phyloP scores from a whole-genome alignment of 1,140 invertebrate species.

The Cotesia vestalis region DNA sequence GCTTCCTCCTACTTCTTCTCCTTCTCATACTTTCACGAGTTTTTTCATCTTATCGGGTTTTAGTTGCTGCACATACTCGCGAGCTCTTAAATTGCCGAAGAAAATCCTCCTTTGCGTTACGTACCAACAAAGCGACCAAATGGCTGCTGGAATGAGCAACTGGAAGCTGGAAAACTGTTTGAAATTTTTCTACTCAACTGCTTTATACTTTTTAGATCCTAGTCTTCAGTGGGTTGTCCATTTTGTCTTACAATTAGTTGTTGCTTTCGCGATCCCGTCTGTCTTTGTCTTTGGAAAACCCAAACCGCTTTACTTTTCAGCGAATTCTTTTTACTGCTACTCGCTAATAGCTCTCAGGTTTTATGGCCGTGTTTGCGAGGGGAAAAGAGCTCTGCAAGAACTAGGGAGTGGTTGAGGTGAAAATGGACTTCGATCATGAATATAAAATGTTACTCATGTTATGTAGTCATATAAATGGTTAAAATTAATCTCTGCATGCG shows the following conservation, averaged over 20 bases:
- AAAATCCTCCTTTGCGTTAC: constrained; percentile 29
- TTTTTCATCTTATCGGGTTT: constrained; percentile 5
- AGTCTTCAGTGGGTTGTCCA: too few relatives aligned
- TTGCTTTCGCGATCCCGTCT: neutral
- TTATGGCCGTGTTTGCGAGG: too few relatives aligned
- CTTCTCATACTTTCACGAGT: neutral
- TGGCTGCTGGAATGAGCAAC: neutral
- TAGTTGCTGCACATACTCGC: neutral
- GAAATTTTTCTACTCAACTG: constrained; percentile 28
- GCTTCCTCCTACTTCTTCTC: neutral
- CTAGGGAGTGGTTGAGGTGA: too few relatives aligned
- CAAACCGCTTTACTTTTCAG: too few relatives aligned
- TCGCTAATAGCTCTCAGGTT: too few relatives aligned
- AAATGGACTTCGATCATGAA: too few relatives aligned
- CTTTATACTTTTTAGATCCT: neutral
- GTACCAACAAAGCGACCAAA: constrained; percentile 29
- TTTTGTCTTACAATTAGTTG: neutral
- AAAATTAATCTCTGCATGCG: too few relatives aligned
- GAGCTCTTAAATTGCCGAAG: constrained; percentile 6
- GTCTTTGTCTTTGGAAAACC: neutral
- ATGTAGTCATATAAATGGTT: too few relatives aligned
- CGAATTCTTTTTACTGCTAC: too few relatives aligned
- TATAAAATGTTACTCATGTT: too few relatives aligned
- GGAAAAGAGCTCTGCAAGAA: too few relatives aligned
- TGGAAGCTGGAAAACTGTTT: constrained; percentile 26